A percentile compares a stretch with the other conserved stretches of the same genome.
These are phyloP conservation scores for Pocillopora damicornis DNA, from an alignment of 64 coral and sea anemone genomes.

Conservation along the genomic window DNA sequence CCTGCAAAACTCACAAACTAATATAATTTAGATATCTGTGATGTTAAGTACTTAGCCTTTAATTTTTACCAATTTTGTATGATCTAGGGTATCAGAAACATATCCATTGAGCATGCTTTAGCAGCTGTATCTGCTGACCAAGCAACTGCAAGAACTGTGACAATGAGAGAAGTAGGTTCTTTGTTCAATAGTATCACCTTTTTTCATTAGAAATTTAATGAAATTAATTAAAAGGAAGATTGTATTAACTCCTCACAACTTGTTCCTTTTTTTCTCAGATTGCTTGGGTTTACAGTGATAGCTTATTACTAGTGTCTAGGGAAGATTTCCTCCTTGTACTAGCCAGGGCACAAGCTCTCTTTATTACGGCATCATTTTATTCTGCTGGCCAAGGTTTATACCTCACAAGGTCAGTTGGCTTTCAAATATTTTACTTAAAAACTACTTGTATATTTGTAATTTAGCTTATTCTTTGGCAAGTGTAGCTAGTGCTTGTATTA, in stretches of 20 bases:
- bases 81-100: constrained; percentile 49
- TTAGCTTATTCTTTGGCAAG: too few species aligned
- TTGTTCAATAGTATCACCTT: background rate
- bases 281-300: constrained; percentile 53
- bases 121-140: constrained; percentile 32
- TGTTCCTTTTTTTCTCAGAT: constrained; percentile 11
- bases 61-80: background rate
- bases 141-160: constrained; percentile 33
- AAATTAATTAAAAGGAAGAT: background rate
- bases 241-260: background rate
- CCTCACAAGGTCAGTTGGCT: constrained; percentile 53
- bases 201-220: background rate
- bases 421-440: background rate
- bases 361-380: constrained; percentile 76
- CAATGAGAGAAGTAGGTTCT: constrained; percentile 71
- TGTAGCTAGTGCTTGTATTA: too few species aligned
- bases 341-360: constrained; percentile 57
- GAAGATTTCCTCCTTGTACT: constrained; percentile 84
- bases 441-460: too few species aligned
- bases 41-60: too few species aligned
- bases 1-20: too few species aligned
- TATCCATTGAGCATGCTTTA: constrained; percentile 58
- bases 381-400: constrained; percentile 68
- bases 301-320: constrained; percentile 49
- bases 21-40: too few species aligned